Evolutionary conservation across 2,888 invertebrate genomes (phyloP).

Genomic region (Serripes groenlandicus): DNA sequence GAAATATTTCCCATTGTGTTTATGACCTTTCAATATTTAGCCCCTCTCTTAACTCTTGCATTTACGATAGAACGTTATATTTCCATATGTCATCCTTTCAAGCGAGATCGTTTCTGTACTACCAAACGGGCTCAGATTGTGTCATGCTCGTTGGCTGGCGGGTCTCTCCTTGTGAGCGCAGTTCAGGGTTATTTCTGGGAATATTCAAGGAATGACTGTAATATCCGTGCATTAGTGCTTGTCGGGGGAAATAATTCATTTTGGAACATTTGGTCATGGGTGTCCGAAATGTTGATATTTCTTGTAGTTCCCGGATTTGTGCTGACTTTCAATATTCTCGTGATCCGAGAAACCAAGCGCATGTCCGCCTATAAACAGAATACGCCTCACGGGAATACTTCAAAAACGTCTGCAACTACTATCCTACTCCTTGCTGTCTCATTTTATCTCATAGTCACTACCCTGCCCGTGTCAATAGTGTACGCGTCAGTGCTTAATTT

Average conservation of each 20-base stretch:
- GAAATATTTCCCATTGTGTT: slow-evolving; percentile 83
- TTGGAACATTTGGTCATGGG: slow-evolving; percentile 84
- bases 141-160: slow-evolving; percentile 73
- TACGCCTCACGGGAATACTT: slow-evolving; percentile 66
- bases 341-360: slow-evolving; percentile 83
- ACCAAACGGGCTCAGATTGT: slow-evolving; percentile 81
- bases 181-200: slow-evolving; percentile 85
- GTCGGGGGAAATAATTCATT: slow-evolving; percentile 75
- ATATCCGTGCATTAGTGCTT: slow-evolving; percentile 71
- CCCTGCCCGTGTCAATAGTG: slow-evolving; percentile 83
- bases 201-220: slow-evolving; percentile 74
- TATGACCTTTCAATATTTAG: slow-evolving; percentile 83
- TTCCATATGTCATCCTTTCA: slow-evolving; percentile 85
- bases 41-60: slow-evolving; percentile 84
- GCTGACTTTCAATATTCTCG: slow-evolving; percentile 84
- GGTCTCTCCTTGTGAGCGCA: slow-evolving; percentile 78
- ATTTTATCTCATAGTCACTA: slow-evolving; percentile 84
- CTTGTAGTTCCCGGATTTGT: slow-evolving; percentile 84
- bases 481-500: slow-evolving; percentile 80
- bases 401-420: slow-evolving; percentile 83
- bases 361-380: slow-evolving; percentile 75
- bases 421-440: slow-evolving; percentile 85
- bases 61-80: slow-evolving; percentile 86
- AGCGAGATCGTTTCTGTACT: slow-evolving; percentile 83
- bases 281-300: slow-evolving; percentile 84